Evolutionary conservation across 2,888 invertebrate genomes (phyloP), one percentile per base, ranked within the genome.

Genomic region (Amiota minor): DNA sequence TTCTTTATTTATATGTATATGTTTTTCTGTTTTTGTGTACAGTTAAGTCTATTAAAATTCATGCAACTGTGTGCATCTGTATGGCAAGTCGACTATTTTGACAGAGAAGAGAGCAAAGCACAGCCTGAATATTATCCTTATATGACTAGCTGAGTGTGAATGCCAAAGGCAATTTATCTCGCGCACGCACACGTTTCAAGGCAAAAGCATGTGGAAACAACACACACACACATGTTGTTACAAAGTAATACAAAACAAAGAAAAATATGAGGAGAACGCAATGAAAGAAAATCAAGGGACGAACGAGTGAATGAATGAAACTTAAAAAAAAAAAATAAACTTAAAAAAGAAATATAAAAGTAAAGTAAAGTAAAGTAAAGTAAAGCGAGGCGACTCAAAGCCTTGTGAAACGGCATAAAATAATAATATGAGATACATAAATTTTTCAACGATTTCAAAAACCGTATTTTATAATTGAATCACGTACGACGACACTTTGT

Each of bases 401-500:
- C 35, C 35, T 35, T 35, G 35, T 8, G 75, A 76, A 74, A 72
- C 79, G 80, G 75, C 72, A 71, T 78, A 77, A 83, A 87, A 83
- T 85, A 87, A 83, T 85, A 83, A 86, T 85, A 87, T 81, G 78
- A 86, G 85, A 88, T 83, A 87, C 84, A 87, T 88, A 88, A 87
- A 87, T 88, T 87, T 88, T 87, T 82, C 86, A 88, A 87, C 87
- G 86, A 87, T 87, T 87, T 87, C 82, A 87, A 35, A 88, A 88
- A 85, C 87, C 88, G 85, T 87, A 88, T 85, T 88, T 88, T 89
- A 88, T 88, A 88, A 88, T 89, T 88, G 88, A 88, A 89, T 88
- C 88, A 88, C 88, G 88, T 89, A 88, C 88, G 86, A 88, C 88
- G 86, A 87, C 85, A 84, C 83, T 88, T 85, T 87, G 76, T 80